A percentile compares a stretch with the other conserved stretches of the same genome.
Conservation (phyloP, 2,113 vertebrate genomes). For the Isichthys henryi region DNA sequence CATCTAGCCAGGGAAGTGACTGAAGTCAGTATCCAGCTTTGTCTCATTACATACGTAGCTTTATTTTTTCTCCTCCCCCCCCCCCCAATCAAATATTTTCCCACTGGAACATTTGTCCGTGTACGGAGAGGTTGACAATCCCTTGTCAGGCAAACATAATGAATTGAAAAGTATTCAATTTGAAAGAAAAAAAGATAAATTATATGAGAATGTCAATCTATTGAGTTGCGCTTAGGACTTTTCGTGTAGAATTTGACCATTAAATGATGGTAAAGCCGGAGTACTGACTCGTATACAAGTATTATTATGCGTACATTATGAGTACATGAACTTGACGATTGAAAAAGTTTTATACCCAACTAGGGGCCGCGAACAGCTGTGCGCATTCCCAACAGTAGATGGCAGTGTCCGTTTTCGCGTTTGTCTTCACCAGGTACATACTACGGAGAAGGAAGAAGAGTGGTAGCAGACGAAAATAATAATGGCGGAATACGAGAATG, state of each 20-base stretch:
- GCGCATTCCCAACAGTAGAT: constrained; percentile 25
- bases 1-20: neutral
- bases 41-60: neutral
- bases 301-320: no score
- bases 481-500: constrained; percentile 55
- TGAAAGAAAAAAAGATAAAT: neutral
- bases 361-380: neutral
- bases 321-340: no score
- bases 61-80: neutral
- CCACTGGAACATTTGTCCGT: neutral
- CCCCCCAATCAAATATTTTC: neutral
- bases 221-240: neutral
- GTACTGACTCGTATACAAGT: no score
- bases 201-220: no score
- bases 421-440: neutral
- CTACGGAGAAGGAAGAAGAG: neutral
- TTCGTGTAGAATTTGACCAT: no score
- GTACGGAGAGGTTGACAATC: neutral
- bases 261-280: no score
- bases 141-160: neutral
- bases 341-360: neutral
- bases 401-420: constrained; percentile 8
- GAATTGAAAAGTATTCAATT: no score
- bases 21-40: neutral
- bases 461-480: constrained; percentile 18